These are phyloP conservation scores for Blastobasis adustella DNA, from an alignment of 2,888 invertebrate species.

Conservation along the genomic window DNA sequence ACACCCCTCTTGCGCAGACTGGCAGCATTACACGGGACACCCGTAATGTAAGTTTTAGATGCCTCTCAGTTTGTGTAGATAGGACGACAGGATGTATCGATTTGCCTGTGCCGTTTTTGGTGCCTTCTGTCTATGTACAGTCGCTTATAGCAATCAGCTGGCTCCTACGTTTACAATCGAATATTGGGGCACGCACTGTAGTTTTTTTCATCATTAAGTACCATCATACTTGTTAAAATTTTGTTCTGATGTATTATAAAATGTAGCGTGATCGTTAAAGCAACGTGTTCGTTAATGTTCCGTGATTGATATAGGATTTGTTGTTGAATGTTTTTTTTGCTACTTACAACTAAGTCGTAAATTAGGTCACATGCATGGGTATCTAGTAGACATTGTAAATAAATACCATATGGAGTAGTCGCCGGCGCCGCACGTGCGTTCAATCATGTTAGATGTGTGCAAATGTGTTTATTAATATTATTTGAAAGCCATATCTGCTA, in stretches of 20 bases:
- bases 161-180: too few species aligned
- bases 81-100: too few species aligned
- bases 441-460: slow-evolving; percentile 28
- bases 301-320: too few species aligned
- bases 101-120: too few species aligned
- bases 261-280: too few species aligned
- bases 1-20: slow-evolving; percentile 53
- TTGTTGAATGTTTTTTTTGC: neutral
- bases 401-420: slow-evolving; percentile 18
- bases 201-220: neutral
- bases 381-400: slow-evolving; percentile 27
- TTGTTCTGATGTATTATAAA: too few species aligned
- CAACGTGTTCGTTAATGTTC: too few species aligned
- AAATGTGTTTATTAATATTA: neutral
- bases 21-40: slow-evolving; percentile 46
- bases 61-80: too few species aligned
- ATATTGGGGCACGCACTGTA: too few species aligned
- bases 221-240: neutral
- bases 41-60: slow-evolving; percentile 19
- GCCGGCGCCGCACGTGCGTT: slow-evolving; percentile 52
- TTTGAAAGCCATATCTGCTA: neutral
- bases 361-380: slow-evolving; percentile 32
- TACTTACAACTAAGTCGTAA: slow-evolving; percentile 12
- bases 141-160: too few species aligned
- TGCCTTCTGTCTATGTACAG: too few species aligned